phyloP scores from a whole-genome alignment of 1,140 invertebrate species.

The Trachymyrmex cornetzi region DNA sequence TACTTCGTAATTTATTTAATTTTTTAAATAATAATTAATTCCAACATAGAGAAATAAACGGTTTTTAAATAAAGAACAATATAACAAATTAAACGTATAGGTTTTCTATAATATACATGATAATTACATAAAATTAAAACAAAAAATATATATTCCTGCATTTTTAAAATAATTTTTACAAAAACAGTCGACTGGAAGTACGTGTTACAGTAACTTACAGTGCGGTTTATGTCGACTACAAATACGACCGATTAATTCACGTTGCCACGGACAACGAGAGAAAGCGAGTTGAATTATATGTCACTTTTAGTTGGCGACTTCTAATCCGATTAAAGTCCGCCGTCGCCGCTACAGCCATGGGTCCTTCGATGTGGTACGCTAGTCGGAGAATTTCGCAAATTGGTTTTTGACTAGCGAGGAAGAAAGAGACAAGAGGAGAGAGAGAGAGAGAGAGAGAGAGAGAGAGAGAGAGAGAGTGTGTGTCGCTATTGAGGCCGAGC shows the following conservation, averaged over 20 bases:
- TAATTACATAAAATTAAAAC: constrained; percentile 3
- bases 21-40: too few species aligned
- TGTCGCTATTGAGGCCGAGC: neutral
- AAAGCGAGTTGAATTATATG: constrained; percentile 63
- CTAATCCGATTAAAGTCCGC: constrained; percentile 63
- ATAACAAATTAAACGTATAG: neutral
- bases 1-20: neutral
- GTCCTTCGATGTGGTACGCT: neutral
- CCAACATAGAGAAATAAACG: neutral
- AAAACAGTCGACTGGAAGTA: neutral
- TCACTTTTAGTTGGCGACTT: constrained; percentile 70
- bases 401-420: neutral
- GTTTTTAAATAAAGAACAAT: neutral
- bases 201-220: neutral
- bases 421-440: neutral
- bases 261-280: constrained; percentile 55
- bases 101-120: neutral
- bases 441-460: constrained; percentile 2
- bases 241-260: constrained; percentile 61
- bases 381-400: constrained; percentile 28
- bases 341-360: neutral
- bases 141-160: neutral
- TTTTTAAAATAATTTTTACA: neutral
- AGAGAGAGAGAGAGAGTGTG: constrained; percentile 7
- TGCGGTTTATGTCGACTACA: constrained; percentile 34